Base-by-base conservation (phyloP, 2,888 invertebrate genomes). In the Erannis defoliaria region DNA sequence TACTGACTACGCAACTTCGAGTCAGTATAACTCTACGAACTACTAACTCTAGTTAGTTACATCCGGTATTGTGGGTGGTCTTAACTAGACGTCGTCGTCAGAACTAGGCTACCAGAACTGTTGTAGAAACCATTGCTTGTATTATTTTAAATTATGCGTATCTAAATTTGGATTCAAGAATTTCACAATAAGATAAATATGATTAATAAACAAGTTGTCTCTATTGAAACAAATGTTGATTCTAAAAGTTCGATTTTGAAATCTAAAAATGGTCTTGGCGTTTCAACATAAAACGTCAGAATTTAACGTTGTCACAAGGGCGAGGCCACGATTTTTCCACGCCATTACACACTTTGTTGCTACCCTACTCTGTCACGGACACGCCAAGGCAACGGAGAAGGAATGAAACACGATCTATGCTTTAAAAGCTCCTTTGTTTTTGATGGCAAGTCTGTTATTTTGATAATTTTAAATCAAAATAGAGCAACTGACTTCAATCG, bases 291-390 rank as follows among this genome's bases (percentile, higher is more conserved):
- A 21, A 48, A 26, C 26, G 4, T 26, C 8, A 54, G 48, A 48
- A 53, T 33, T 18, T n/a, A 50, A 29, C 50, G 80, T 23, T 35
- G 80, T 82, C 75, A 73, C 79, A 78, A 62, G 62, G 78, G 84
- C 82, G 85, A 85, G 86, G 85, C 85, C 80, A 80, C 85, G 88
- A 90, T 90, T 86, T 85, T 92, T 91, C 91, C 93, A 75, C 74
- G 80, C 89, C 93, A 92, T 91, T 91, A 82, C 81, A 74, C 88
- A 79, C 88, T 84, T 92, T 91, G 90, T 90, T 88, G 88, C 81
- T 85, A 82, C 88, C 88, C 89, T 85, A 84, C 82, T 78, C 78
- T 81, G 89, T 85, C 88, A 82, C 74, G 74, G 77, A 75, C 89
- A 87, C 81, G 83, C 84, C 73, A 75, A 67, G 65, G 65, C 70